Evolutionary conservation across 2,113 vertebrate species (phyloP), one percentile per base, ranked within the genome.

Genomic region (Siniperca knerii): DNA sequence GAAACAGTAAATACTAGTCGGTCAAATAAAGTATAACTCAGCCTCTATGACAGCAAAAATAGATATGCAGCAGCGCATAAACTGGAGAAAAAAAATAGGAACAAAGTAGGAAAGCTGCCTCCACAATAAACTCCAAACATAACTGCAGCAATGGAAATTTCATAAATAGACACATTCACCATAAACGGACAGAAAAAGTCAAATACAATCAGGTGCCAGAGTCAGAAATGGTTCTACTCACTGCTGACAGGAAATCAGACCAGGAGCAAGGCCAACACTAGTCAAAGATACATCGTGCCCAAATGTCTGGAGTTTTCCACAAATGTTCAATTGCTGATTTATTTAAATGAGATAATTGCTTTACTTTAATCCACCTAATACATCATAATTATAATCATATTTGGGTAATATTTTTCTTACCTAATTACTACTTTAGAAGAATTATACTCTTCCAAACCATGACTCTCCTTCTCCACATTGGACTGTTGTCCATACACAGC

Each of bases 371-470:
- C 70, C 33, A 25, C 44, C 66, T 79, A 84, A 90, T 92, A 69
- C 48, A 91, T 92, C 89, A 92, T 90, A 75, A 85, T 93, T 86
- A 88, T 75, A 78, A 85, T 89, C 75, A 62, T 83, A 89, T 81
- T 85, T 81, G 62, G 70, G 50, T 44, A 50, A 40, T 64, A 74
- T 81, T 84, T 84, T 70, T 83, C 42, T 71, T 65, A 40, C 83
- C 73, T 85, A 87, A 93, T 90, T 89, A 67, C 72, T 58, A 77
- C 48, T 88, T 79, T 1, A 68, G 79, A 82, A 81, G 60, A 87
- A 81, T 85, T 64, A 52, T 68, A 79, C 33, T 72, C 70, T 78
- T 89, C 85, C 85, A 84, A 86, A 57, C 57, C 77, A 82, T 81
- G 72, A 92, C 69, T 76, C 69, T 69, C n/a, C 37, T n/a, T 84